Evolutionary conservation across 2,113 vertebrate genomes (phyloP).

Genomic region (Ornithorhynchus anatinus): DNA sequence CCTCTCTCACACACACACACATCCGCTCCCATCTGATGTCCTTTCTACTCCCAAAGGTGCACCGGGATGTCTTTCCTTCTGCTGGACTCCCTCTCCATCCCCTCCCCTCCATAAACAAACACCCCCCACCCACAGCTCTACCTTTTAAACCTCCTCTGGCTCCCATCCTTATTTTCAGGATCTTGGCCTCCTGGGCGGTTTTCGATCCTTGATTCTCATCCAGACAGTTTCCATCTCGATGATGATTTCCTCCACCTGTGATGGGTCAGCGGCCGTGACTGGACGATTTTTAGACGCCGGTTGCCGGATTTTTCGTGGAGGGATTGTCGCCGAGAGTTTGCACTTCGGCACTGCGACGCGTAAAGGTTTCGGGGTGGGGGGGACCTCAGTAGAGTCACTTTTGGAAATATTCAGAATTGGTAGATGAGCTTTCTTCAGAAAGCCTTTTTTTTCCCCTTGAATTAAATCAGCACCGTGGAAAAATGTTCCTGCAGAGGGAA

Average conservation of each 20-base stretch:
- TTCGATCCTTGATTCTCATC: constrained; percentile 6
- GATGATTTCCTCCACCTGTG: constrained; percentile 21
- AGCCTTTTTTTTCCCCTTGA: not conserved
- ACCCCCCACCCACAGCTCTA: constrained; percentile 1
- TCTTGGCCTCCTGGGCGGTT: not conserved
- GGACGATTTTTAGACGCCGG: constrained; percentile 9
- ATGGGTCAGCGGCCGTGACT: constrained; percentile 45
- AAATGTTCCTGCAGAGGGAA: not conserved
- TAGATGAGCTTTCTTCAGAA: not conserved
- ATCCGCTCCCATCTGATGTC: too few species aligned
- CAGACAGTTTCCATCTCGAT: not conserved
- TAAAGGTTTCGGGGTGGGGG: not conserved
- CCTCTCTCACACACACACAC: constrained; percentile 20
- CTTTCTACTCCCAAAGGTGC: constrained; percentile 74
- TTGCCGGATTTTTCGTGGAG: constrained; percentile 48
- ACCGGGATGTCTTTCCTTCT: too few species aligned
- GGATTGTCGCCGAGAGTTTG: too few species aligned
- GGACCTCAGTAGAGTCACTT: not conserved
- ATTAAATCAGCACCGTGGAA: not conserved
- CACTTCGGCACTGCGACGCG: constrained; percentile 9
- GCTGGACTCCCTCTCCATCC: constrained; percentile 11
- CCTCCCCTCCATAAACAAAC: not conserved
- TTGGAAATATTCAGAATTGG: not conserved
- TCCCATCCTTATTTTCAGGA: not conserved
- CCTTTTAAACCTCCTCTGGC: not conserved